Base-by-base conservation (phyloP, 2,888 invertebrate genomes). In the Xestia sexstrigata region DNA sequence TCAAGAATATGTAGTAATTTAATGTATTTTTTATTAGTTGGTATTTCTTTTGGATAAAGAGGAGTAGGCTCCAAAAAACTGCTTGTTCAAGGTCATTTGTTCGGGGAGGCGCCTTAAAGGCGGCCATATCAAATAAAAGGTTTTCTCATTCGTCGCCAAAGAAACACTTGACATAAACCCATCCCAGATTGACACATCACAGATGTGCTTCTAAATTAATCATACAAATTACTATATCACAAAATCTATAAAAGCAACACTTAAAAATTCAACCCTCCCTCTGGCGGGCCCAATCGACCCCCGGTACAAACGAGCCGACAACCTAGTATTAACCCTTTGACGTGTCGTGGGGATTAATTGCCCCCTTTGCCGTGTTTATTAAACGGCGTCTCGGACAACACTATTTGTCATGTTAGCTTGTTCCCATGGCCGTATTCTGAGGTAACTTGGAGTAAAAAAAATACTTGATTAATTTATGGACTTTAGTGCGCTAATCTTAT, bases 291-390 rank as follows among this genome's bases (percentile, higher is more conserved):
- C 70, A 81, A 80, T 85, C 82, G 87, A 80, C 83, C 88, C 81
- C 85, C 83, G 67, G 79, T 83, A 89, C 88, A 89, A 88, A 87
- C 88, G 88, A 90, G 90, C 92, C 81, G 85, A 87, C 89, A 88
- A 86, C 89, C 95, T 87, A 84, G 81, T 85, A 93, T 96, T 96
- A 96, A 96, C 96, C 96, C 96, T 95, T 96, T 96, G 95, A 95
- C 95, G 95, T 95, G 96, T 95, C 95, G 93, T 91, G 90, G 91
- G 91, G 89, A 90, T 92, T 96, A 96, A 96, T 96, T 96, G 92
- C 87, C 91, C 92, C 93, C 91, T 89, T 74, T 90, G 86, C 63
- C 87, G 92, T 94, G 94, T 94, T 95, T 95, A 94, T 94, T 95
- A 94, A 95, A 93, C 92, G 93, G 90, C 92, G 94, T 94, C 93